These are phyloP conservation scores for Sebastes jordani DNA, from an alignment of 2,797 vertebrate genomes.

Conservation along the genomic window DNA sequence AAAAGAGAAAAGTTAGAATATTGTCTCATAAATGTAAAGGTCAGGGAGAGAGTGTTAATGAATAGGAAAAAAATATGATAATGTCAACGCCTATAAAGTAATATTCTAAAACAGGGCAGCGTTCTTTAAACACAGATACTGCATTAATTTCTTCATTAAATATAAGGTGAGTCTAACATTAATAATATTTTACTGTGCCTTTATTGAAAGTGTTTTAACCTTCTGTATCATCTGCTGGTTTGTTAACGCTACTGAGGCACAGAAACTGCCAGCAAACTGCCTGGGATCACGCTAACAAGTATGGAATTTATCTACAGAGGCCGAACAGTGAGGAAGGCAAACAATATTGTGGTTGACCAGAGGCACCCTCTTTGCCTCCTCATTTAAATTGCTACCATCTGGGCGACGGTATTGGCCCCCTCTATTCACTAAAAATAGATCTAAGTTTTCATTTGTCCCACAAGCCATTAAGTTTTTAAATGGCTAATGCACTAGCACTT, in stretches of 20 bases:
- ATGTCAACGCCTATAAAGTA: neutral
- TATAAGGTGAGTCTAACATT: neutral
- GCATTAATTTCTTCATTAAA: neutral
- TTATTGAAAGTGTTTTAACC: neutral
- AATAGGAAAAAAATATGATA: neutral
- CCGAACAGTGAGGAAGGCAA: neutral
- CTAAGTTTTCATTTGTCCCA: too few relatives aligned
- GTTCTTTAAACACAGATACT: neutral
- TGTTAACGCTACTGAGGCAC: neutral
- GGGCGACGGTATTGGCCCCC: neutral
- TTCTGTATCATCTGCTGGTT: neutral
- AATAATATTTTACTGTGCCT: neutral
- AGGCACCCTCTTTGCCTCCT: neutral
- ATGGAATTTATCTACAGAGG: neutral
- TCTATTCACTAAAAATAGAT: too few relatives aligned
- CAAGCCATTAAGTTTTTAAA: too few relatives aligned
- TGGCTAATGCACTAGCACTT: too few relatives aligned
- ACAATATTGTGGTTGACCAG: neutral
- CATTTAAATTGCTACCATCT: neutral
- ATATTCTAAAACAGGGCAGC: neutral
- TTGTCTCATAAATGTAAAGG: conserved; percentile 18
- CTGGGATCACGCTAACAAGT: neutral
- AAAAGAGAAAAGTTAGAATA: neutral
- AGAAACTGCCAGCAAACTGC: neutral
- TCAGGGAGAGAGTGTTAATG: neutral